These are phyloP conservation scores for Mirza zaza DNA, from an alignment of 2,113 vertebrate species.

Conservation along the genomic window DNA sequence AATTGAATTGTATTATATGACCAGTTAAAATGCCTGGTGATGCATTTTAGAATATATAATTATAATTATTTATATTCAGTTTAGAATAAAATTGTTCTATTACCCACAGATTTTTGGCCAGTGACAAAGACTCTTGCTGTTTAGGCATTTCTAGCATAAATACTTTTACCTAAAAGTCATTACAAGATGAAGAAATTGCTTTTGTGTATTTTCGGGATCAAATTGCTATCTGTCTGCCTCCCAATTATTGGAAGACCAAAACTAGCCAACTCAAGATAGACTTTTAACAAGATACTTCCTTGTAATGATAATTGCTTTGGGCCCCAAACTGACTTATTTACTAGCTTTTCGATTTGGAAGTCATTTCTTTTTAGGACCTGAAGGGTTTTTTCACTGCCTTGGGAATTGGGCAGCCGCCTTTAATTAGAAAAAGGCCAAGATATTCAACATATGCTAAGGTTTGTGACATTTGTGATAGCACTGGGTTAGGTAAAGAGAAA, in stretches of 20 bases:
- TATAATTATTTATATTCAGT: not conserved
- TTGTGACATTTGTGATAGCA: not conserved
- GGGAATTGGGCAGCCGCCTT: not conserved
- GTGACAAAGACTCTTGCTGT: not conserved
- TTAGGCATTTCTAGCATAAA: not conserved
- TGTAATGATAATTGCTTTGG: conserved; percentile 61
- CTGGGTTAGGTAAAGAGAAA: not conserved
- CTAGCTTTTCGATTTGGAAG: conserved; percentile 42
- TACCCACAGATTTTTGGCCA: not conserved
- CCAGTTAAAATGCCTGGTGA: not conserved
- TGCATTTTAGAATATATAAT: not conserved
- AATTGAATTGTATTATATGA: not conserved
- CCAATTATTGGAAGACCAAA: conserved; percentile 19
- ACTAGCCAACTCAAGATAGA: conserved; percentile 36
- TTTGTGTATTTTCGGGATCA: not conserved
- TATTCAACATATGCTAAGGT: conserved; percentile 46
- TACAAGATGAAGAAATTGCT: not conserved
- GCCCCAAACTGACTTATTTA: conserved; percentile 55
- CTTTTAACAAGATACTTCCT: conserved; percentile 45
- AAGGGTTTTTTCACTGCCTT: conserved; percentile 20
- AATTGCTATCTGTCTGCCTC: not conserved
- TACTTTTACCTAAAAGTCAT: not conserved
- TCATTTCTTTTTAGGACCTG: conserved; percentile 68
- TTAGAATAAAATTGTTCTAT: conserved; percentile 1
- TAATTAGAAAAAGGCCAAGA: conserved; percentile 62